Evolutionary conservation across 1,140 invertebrate species (phyloP), one percentile per base, ranked within the genome.

Genomic region (Drosophila navojoa): DNA sequence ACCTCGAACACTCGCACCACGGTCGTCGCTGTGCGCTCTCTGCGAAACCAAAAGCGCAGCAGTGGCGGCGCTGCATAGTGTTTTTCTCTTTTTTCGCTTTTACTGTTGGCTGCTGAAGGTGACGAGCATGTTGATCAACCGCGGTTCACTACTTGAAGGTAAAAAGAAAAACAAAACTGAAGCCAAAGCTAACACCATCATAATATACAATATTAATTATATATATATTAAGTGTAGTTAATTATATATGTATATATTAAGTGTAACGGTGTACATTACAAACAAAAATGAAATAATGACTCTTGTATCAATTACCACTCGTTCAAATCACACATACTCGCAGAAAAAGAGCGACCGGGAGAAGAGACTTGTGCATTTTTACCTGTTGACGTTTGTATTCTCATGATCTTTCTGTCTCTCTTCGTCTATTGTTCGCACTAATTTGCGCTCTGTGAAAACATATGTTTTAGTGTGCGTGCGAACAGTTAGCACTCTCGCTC

Each of bases 41-140:
- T 19, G 32, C 16, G 40, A 38, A 50, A 35, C 57, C 40, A 50
- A 50, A 47, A 69, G 27, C 54, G 67, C 25, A 61, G 63, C 63
- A 58, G 66, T 71, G 74, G 85, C 82, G 76, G 63, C 77, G 57
- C 49, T 82, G 80, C 79, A 80, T 22, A 79, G 82, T 44, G 76
- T 76, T 35, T 86, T 86, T 70, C 61, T 86, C 64, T 81, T 86
- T 55, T 72, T 85, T 76, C 75, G 75, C 52, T 81, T 86, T 49
- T 78, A 79, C 78, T 82, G 68, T 58, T 82, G 80, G 79, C 61
- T 84, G 60, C 63, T 76, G 63, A 82, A 79, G 60, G 61, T 72
- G 60, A 73, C 75, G 54, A 87, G 76, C 76, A 86, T 86, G 82
- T 87, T 87, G 82, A 81, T 86, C 68, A 86, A 86, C 29, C 84